These are phyloP conservation scores for Oxycera nigricornis DNA, from an alignment of 2,888 invertebrate species.

Conservation along the genomic window DNA sequence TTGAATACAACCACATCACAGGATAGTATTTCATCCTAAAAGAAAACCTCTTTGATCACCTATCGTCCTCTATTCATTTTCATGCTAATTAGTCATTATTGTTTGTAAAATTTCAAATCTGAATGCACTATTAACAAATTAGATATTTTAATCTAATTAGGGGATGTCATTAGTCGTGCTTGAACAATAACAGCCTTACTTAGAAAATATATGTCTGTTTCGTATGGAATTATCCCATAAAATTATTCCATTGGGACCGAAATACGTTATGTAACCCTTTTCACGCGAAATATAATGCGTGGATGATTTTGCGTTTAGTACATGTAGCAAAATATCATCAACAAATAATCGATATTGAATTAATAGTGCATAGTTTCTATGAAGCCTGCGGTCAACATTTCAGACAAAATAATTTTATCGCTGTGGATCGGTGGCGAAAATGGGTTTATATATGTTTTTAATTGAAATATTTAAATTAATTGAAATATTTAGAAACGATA, in stretches of 20 bases:
- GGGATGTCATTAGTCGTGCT: not conserved
- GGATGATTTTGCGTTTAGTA: not conserved
- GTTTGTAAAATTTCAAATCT: not conserved
- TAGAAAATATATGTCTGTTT: not conserved
- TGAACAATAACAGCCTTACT: not conserved
- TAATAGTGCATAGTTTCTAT: not conserved
- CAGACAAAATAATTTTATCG: not conserved
- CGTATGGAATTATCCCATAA: not conserved
- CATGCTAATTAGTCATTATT: no score
- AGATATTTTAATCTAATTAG: constrained; percentile 23
- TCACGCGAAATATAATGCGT: not conserved
- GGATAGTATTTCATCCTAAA: not conserved
- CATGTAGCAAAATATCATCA: not conserved
- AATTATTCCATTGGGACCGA: not conserved
- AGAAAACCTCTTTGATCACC: not conserved
- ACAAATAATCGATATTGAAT: not conserved
- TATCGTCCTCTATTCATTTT: no score
- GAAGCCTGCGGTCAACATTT: not conserved
- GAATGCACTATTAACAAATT: not conserved
- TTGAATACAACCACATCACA: not conserved
- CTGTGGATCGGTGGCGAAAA: not conserved
- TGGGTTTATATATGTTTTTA: constrained; percentile 5
- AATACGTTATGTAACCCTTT: not conserved
- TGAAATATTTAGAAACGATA: not conserved
- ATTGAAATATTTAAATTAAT: constrained; percentile 7